phyloP scores from a whole-genome alignment of 2,113 vertebrate genomes.

The Tetrao urogallus region DNA sequence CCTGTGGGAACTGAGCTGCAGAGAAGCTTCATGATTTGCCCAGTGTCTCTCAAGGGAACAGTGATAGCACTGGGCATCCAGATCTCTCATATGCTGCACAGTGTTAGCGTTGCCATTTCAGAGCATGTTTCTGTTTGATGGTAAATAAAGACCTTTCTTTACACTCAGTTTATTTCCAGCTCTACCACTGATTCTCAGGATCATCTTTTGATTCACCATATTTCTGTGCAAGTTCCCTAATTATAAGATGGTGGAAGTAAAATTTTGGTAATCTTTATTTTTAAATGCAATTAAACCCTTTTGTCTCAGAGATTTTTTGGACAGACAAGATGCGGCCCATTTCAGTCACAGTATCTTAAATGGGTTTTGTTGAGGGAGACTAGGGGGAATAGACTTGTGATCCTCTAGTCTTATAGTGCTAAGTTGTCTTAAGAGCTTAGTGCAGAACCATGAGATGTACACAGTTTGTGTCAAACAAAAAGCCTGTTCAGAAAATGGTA shows the following conservation, averaged over 20 bases:
- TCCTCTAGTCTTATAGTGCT: neutral
- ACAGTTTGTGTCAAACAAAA: neutral
- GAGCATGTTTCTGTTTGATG: neutral
- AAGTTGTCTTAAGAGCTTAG: neutral
- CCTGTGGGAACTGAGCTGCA: neutral
- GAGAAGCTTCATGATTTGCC: neutral
- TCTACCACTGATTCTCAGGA: neutral
- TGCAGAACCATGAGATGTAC: neutral
- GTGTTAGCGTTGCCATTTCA: neutral
- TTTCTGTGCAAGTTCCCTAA: neutral
- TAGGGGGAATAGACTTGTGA: neutral
- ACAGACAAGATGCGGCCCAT: rapidly evolving
- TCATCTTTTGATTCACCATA: neutral
- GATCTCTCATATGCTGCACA: rapidly evolving
- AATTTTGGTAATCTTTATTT: neutral
- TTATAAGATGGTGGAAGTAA: neutral
- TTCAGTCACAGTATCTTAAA: neutral
- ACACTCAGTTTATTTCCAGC: neutral
- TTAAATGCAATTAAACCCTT: neutral
- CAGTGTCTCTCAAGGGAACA: neutral
- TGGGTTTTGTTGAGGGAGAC: neutral
- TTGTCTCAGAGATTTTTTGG: neutral
- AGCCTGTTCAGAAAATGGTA: neutral
- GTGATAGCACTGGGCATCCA: neutral
- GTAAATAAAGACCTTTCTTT: neutral